Base-by-base conservation (phyloP, 1,140 invertebrate species). In the Dryas iulia region DNA sequence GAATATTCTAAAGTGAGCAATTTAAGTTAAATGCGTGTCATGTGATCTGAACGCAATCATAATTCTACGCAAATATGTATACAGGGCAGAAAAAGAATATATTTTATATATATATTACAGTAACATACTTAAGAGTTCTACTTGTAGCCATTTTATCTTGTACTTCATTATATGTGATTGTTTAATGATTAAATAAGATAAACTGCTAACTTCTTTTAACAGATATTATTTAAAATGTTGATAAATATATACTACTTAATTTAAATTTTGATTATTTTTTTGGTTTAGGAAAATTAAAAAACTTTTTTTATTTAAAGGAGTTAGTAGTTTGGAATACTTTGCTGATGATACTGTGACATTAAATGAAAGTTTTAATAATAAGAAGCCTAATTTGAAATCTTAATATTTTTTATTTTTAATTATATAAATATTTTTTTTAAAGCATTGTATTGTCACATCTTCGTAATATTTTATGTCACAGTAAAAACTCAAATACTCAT, bases 1-100 rank as follows among this genome's bases (percentile, higher is more conserved):
- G 65, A 56, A 60, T 72, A 76, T 76, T 77, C 28, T 78, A 78
- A 79, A 79, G 33, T 79, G 72, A 81, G 74, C 78, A 82, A 81
- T 84, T 58, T 57, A 81, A 71, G 65, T 57, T 23, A 35, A 66
- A 71, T 73, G 64, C 59, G 68, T 66, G 47, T 69, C 59, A 56
- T 76, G 74, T 74, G 77, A 83, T 81, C 79, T 84, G 62, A 70
- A 30, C 52, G 59, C 52, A 62, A 66, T 39, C 54, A 58, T 66
- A 52, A 33, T n/a, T n/a, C 52, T 59, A 30, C 10, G 31, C 30
- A 18, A 31, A 52, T 62, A 39, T 65, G 53, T 65, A 65, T 65
- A 81, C 81, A 82, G 78, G 78, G 78, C 82, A 56, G 12, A 60
- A 21, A 14, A 54, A 26, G 53, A 59, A 60, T 66, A 59, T 59